A percentile compares a stretch with the other conserved stretches of the same genome.
Conservation (phyloP, 2,888 invertebrate genomes). For the Epinotia brunnichana region DNA sequence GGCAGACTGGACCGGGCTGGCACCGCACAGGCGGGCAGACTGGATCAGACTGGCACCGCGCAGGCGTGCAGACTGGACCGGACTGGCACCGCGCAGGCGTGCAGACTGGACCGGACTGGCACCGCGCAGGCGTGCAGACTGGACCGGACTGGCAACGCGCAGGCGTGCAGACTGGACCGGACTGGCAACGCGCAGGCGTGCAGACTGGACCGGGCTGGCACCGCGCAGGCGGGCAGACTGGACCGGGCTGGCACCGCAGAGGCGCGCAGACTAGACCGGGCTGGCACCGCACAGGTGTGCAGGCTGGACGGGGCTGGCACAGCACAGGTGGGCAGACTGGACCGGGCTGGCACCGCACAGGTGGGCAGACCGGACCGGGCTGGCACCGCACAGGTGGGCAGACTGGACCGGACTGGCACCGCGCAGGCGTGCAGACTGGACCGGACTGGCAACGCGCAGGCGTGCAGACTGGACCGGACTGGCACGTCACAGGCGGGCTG, state of each 20-base stretch:
- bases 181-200: background rate
- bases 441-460: background rate
- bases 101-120: no score
- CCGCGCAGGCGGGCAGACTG: background rate
- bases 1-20: slow-evolving; percentile 6
- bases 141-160: background rate
- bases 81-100: background rate
- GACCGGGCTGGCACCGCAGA: background rate
- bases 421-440: background rate
- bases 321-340: background rate
- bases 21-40: background rate
- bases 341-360: background rate
- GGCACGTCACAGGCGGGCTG: no score
- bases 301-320: slow-evolving; percentile 2
- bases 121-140: background rate
- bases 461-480: slow-evolving; percentile 6
- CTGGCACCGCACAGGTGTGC: background rate
- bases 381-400: background rate
- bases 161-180: background rate
- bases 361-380: slow-evolving; percentile 5
- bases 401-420: slow-evolving; percentile 5
- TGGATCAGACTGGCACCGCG: background rate
- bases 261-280: background rate
- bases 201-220: background rate
- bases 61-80: slow-evolving; percentile 4